A percentile compares a stretch with the other conserved stretches of the same genome.
These are phyloP conservation scores for Cenopis cana DNA, from an alignment of 2,888 invertebrate genomes.

Conservation along the genomic window DNA sequence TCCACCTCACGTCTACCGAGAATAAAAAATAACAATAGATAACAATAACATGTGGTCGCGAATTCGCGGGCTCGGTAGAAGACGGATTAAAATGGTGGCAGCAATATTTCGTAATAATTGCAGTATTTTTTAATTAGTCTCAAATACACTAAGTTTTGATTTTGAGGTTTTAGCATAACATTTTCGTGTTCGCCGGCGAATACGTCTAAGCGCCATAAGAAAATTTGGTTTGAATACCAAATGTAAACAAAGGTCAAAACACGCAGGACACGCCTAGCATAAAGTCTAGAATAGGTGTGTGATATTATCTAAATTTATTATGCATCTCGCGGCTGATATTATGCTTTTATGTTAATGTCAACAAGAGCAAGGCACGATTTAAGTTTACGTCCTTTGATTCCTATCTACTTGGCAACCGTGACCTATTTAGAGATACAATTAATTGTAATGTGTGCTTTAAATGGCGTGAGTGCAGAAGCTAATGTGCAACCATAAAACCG, in stretches of 20 bases:
- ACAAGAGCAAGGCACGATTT: conserved; percentile 44
- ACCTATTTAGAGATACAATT: conserved; percentile 69
- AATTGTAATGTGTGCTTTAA: conserved; percentile 71
- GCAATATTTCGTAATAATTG: background rate
- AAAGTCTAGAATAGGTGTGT: conserved; percentile 3
- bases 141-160: background rate
- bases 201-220: background rate
- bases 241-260: background rate
- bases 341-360: conserved; percentile 43
- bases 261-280: background rate
- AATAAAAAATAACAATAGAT: too few relatives aligned
- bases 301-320: conserved; percentile 29
- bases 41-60: too few relatives aligned
- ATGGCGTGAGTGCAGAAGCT: conserved; percentile 64
- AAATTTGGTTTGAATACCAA: background rate
- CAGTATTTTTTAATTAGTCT: background rate
- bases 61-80: too few relatives aligned
- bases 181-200: background rate
- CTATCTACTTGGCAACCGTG: conserved; percentile 66
- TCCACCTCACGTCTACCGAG: too few relatives aligned
- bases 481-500: conserved; percentile 65
- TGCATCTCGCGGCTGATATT: conserved; percentile 14
- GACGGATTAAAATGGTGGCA: background rate
- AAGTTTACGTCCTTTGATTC: conserved; percentile 61
- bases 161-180: background rate